These are phyloP conservation scores for Caenorhabditis auriculariae DNA, from an alignment of 2,888 invertebrate genomes.

Conservation along the genomic window DNA sequence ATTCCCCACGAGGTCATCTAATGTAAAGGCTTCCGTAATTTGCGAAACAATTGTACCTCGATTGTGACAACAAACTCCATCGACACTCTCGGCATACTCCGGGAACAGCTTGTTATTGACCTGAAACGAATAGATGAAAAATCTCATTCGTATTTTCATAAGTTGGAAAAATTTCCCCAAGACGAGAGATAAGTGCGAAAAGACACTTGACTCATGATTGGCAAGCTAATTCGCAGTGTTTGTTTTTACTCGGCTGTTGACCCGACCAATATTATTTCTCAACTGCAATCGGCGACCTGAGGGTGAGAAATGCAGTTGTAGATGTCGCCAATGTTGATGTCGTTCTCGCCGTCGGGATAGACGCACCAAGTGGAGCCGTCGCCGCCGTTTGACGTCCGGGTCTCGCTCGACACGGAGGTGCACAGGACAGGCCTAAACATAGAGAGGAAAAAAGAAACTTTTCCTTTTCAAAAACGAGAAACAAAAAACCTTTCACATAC, in stretches of 20 bases:
- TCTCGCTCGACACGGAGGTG: conserved; percentile 49
- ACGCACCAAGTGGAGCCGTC: conserved; percentile 59
- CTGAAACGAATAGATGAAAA: no score
- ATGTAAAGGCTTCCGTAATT: no score
- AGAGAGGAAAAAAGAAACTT: not conserved
- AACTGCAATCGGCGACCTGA: conserved; percentile 41
- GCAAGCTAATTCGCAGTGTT: no score
- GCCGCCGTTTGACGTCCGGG: conserved; percentile 47
- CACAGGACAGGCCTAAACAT: conserved; percentile 51
- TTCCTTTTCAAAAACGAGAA: not conserved
- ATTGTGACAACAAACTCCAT: conserved; percentile 59
- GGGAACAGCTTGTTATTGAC: conserved; percentile 54
- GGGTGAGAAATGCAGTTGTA: conserved; percentile 59
- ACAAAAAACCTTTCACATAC: not conserved
- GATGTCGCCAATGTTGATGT: conserved; percentile 55
- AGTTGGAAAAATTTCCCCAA: no score
- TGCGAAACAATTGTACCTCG: conserved; percentile 40
- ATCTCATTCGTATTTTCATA: no score
- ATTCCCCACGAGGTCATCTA: no score
- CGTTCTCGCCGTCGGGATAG: conserved; percentile 57
- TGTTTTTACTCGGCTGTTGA: no score
- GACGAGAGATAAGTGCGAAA: no score
- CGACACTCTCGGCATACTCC: conserved; percentile 54
- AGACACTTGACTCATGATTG: no score
- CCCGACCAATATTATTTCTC: no score